Conservation (phyloP, 2,797 vertebrate species). For the Neopelma chrysocephalum region DNA sequence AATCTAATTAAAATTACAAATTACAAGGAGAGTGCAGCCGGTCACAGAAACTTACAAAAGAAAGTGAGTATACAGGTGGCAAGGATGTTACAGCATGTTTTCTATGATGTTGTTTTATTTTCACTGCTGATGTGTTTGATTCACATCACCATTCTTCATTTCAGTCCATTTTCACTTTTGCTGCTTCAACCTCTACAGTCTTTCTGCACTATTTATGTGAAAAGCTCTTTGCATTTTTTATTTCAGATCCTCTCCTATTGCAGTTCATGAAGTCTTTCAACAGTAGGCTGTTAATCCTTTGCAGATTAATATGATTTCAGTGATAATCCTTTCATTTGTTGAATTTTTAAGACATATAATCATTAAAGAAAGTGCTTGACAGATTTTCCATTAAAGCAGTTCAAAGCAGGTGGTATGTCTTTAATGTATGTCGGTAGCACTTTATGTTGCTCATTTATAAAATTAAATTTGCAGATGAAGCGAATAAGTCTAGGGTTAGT, state of each 20-base stretch:
- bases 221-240: constrained; percentile 40
- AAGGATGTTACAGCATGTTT: neutral
- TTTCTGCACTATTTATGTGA: constrained; percentile 37
- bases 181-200: constrained; percentile 15
- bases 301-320: constrained; percentile 64
- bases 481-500: neutral
- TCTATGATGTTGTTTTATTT: neutral
- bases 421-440: constrained; percentile 31
- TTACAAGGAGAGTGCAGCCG: neutral
- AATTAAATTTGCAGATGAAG: constrained; percentile 39
- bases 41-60: neutral
- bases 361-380: constrained; percentile 58
- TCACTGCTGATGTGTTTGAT: neutral
- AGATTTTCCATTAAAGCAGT: constrained; percentile 61
- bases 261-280: constrained; percentile 65
- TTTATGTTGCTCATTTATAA: constrained; percentile 42
- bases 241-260: constrained; percentile 46
- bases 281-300: constrained; percentile 70
- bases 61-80: neutral
- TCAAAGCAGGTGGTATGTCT: constrained; percentile 28
- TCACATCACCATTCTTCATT: neutral
- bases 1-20: neutral
- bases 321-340: constrained; percentile 71
- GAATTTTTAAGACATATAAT: constrained; percentile 64
- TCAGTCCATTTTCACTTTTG: constrained; percentile 23